Evolutionary conservation across 2,797 vertebrate genomes (phyloP).

Genomic region (Choloepus didactylus): DNA sequence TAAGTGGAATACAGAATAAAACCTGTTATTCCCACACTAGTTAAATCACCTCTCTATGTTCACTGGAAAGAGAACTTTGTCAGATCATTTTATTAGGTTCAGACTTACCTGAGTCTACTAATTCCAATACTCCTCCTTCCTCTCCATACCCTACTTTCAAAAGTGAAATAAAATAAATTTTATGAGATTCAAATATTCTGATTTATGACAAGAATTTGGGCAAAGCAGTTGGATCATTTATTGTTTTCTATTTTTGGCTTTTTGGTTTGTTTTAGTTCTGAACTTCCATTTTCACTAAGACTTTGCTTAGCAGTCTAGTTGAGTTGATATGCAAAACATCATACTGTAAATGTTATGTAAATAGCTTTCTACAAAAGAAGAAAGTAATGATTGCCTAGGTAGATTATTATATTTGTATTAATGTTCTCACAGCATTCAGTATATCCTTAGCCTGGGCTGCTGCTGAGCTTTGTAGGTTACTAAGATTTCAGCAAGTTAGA

Average conservation of each 20-base stretch:
- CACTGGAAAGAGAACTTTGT: background rate
- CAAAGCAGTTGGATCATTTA: background rate
- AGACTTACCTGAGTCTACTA: background rate
- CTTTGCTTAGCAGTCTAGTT: slow-evolving; percentile 3
- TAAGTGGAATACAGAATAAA: slow-evolving; percentile 18
- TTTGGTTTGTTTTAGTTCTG: background rate
- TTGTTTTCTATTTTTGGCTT: background rate
- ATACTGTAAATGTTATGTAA: background rate
- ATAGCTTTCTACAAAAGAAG: slow-evolving; percentile 16
- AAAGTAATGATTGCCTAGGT: background rate
- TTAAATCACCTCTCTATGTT: background rate
- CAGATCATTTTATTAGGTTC: background rate
- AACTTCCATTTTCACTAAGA: background rate
- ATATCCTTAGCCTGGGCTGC: background rate
- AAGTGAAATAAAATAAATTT: background rate
- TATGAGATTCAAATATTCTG: background rate
- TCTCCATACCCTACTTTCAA: background rate
- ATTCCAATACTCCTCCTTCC: background rate
- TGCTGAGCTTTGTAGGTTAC: background rate
- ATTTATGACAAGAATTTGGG: background rate
- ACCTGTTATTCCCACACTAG: background rate
- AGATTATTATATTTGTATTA: slow-evolving; percentile 13
- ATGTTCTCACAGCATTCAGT: background rate
- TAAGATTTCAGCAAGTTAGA: slow-evolving; percentile 7
- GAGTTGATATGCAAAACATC: background rate